These are phyloP conservation scores for Chiroxiphia lanceolata DNA, from an alignment of 2,797 vertebrate genomes.

Conservation along the genomic window DNA sequence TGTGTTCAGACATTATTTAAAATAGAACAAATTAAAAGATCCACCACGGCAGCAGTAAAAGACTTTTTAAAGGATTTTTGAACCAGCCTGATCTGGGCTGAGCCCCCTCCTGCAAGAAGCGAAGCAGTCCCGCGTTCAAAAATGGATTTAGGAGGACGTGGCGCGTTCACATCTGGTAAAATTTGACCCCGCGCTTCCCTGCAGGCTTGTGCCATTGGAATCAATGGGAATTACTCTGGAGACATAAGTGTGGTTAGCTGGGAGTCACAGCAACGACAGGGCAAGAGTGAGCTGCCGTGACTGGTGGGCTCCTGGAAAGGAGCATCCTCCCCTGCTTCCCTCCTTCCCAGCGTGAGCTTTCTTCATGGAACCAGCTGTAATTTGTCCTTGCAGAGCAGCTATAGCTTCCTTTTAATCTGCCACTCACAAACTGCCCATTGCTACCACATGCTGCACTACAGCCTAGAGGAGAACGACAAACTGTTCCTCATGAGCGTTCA, in stretches of 20 bases:
- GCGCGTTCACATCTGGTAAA: not conserved
- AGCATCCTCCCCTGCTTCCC: not conserved
- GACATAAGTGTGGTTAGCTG: not conserved
- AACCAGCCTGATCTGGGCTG: not conserved
- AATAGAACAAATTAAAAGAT: not conserved
- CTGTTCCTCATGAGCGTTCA: not conserved
- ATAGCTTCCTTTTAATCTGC: not conserved
- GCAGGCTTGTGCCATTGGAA: not conserved
- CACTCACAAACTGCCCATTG: conserved; percentile 13
- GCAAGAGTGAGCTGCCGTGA: not conserved
- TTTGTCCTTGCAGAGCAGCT: not conserved
- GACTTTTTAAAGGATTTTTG: not conserved
- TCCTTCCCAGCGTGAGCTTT: not conserved
- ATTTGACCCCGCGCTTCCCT: not conserved
- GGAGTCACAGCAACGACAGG: not conserved
- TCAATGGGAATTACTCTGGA: not conserved
- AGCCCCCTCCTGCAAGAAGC: not conserved
- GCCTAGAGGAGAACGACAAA: conserved; percentile 41
- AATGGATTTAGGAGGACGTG: not conserved
- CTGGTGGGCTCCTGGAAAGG: not conserved
- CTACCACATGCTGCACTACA: conserved; percentile 48
- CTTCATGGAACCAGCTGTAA: not conserved
- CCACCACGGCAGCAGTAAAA: not conserved
- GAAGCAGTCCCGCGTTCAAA: not conserved
- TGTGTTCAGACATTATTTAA: not conserved